Evolutionary conservation across 2,797 vertebrate genomes (phyloP).

Genomic region (Lemur catta): DNA sequence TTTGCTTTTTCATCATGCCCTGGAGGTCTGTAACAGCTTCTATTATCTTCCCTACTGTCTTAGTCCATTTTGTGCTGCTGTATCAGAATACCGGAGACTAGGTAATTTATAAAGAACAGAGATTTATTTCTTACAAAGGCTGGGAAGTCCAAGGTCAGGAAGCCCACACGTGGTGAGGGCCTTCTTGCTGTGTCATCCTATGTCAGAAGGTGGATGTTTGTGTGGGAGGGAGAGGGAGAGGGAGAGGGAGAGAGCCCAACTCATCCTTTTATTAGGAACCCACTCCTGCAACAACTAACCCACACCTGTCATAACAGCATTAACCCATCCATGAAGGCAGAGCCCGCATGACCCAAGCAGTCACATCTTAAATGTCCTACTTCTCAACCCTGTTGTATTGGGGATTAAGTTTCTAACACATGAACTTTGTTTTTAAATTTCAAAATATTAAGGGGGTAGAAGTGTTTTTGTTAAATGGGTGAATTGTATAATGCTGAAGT

Average conservation of each 20-base stretch:
- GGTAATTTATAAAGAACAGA: neutral
- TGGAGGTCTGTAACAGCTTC: constrained; percentile 27
- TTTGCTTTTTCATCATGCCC: constrained; percentile 45
- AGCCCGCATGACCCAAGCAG: neutral
- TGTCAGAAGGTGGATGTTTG: neutral
- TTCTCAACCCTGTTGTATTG: neutral
- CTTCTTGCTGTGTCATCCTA: neutral
- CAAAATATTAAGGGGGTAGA: neutral
- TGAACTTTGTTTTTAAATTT: neutral
- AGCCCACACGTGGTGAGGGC: neutral
- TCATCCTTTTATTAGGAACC: neutral
- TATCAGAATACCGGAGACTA: neutral
- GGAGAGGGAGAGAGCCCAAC: neutral
- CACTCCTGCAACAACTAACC: neutral
- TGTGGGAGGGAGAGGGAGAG: neutral
- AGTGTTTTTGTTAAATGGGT: neutral
- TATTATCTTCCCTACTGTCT: neutral
- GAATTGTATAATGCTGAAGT: neutral
- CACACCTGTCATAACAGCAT: neutral
- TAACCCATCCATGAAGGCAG: neutral
- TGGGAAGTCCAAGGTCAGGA: neutral
- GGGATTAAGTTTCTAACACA: neutral
- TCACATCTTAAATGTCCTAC: neutral
- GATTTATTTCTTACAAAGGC: neutral
- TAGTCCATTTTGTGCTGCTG: neutral